Conservation (phyloP, 2,113 vertebrate genomes). For the Oplegnathus fasciatus region DNA sequence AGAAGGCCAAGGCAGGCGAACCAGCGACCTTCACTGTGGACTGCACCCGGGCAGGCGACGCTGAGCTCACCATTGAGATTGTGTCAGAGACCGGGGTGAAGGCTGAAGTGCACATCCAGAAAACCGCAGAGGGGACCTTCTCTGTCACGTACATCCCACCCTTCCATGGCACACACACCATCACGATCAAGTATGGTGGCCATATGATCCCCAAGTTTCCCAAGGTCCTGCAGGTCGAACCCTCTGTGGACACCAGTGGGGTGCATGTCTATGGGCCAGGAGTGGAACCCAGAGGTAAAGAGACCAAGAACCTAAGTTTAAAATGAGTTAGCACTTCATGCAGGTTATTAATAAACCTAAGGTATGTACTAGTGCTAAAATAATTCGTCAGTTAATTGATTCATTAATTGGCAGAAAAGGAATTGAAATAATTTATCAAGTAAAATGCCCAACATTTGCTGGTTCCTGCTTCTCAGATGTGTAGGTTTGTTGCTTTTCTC, state of each 20-base stretch:
- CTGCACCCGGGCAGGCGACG: constrained; percentile 91
- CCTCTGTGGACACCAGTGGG: constrained; percentile 89
- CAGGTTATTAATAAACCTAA: neutral
- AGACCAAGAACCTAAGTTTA: neutral
- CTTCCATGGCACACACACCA: constrained; percentile 91
- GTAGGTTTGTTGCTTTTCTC: neutral
- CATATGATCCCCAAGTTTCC: constrained; percentile 92
- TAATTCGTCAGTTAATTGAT: neutral
- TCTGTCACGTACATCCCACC: constrained; percentile 93
- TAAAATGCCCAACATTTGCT: neutral
- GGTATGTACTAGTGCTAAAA: neutral
- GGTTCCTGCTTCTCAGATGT: neutral
- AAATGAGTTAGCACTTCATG: constrained; percentile 1
- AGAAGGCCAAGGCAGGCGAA: constrained; percentile 89
- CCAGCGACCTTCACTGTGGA: constrained; percentile 92
- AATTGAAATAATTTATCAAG: neutral
- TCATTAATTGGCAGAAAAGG: neutral
- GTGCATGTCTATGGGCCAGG: constrained; percentile 94
- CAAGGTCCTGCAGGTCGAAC: constrained; percentile 90
- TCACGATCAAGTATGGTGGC: constrained; percentile 94
- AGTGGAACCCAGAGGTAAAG: constrained; percentile 91
- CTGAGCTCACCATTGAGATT: constrained; percentile 95
- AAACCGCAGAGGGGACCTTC: constrained; percentile 93
- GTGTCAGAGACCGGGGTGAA: constrained; percentile 90
- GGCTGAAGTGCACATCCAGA: constrained; percentile 93